Base-by-base conservation (phyloP, 2,113 vertebrate species). In the Takifugu flavidus region DNA sequence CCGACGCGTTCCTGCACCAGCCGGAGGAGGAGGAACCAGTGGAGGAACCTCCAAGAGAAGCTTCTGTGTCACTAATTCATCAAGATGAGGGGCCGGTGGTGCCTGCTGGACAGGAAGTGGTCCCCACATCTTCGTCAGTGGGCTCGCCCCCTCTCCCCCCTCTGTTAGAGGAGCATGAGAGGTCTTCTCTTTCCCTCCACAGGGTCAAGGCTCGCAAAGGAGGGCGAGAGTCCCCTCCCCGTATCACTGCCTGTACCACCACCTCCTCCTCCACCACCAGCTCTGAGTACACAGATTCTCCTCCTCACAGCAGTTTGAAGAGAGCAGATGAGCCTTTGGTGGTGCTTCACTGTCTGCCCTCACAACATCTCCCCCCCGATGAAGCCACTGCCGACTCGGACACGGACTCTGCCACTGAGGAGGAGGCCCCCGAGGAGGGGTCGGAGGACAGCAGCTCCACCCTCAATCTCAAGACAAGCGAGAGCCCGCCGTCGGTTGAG, bases 121-220 rank as follows among this genome's bases (percentile, higher is more conserved):
- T 2, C 72, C 65, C 0, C 31, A 11, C 2, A 11, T 20, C 0
- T 39, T 2, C 57, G 12, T 42, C 15, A 11, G 7, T 11, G 34
- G 34, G 34, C 7, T 53, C 78, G 13, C 55, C 57, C 0, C 60
- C 67, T 0, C 61, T n/a, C 2, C 10, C 56, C 0, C 11, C 20
- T 8, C 11, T 25, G 0, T 5, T 86, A 47, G 91, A 92, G 74
- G 92, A 93, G 59, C 89, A 62, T 13, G 88, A 91, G 64, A 44
- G 31, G 27, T 28, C 55, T 7, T n/a, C 62, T 2, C 51, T 75
- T 15, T n/a, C 72, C 49, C 92, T 93, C n/a, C 93, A 94, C 10
- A 94, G 92, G 71, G 83, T 82, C 5, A 98, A 94, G 88, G 92
- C 90, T 34, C 93, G 94, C 34, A 90, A 92, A 80, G 86, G 95